phyloP scores from a whole-genome alignment of 2,888 invertebrate species.

The Scaptomyza tumidula region DNA sequence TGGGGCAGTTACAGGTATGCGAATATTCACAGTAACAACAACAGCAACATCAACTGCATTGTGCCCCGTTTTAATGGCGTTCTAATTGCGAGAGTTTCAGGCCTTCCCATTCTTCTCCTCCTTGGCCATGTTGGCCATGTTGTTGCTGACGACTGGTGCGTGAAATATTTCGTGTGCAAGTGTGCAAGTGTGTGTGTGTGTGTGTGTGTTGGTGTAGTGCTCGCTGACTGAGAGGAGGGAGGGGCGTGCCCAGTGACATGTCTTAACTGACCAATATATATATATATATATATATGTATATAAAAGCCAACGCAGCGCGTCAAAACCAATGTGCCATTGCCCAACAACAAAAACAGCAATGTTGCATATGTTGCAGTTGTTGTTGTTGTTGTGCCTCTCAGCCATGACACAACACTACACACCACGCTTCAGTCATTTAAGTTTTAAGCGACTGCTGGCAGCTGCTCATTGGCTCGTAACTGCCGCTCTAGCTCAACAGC shows the following conservation, averaged over 20 bases:
- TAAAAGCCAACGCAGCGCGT: conserved; percentile 61
- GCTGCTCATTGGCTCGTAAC: conserved; percentile 52
- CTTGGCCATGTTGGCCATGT: conserved; percentile 55
- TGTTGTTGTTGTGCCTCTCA: conserved; percentile 15
- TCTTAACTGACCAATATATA: conserved; percentile 71
- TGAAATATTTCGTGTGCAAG: conserved; percentile 54
- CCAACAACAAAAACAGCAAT: conserved; percentile 29
- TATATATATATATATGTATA: conserved; percentile 64
- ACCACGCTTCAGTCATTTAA: conserved; percentile 27
- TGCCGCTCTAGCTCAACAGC: conserved; percentile 1
- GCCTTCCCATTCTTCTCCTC: conserved; percentile 30
- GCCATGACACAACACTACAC: conserved; percentile 28
- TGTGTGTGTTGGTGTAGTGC: conserved; percentile 24
- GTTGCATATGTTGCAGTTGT: conserved; percentile 32
- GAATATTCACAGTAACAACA: conserved; percentile 39
- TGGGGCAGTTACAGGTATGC: conserved; percentile 48
- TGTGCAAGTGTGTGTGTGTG: neutral
- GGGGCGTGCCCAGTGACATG: conserved; percentile 76
- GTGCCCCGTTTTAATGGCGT: conserved; percentile 74
- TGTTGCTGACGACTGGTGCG: conserved; percentile 63
- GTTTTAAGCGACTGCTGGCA: conserved; percentile 36
- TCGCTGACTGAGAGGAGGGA: conserved; percentile 4
- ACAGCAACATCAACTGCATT: conserved; percentile 28
- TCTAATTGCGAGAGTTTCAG: conserved; percentile 68
- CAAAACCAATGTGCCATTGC: conserved; percentile 40